A percentile compares a stretch with the other conserved stretches of the same genome.
phyloP scores from a whole-genome alignment of 1,140 invertebrate genomes.

The Drosophila elegans region DNA sequence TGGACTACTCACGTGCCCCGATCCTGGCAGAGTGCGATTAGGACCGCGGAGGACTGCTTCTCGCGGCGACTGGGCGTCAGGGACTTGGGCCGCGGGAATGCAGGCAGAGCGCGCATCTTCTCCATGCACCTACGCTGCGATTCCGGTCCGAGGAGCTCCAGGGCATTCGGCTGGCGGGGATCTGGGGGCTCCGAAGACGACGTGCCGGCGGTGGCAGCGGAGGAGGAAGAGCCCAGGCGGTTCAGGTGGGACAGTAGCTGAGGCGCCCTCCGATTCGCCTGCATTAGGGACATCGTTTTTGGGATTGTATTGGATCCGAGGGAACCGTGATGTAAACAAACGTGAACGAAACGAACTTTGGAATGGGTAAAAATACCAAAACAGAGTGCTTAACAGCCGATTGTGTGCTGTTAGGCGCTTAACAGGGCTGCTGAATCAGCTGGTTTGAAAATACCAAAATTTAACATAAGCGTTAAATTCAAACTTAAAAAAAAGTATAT shows the following conservation, averaged over 20 bases:
- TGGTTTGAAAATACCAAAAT: not conserved
- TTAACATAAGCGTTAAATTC: not conserved
- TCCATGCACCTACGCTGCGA: slow-evolving; percentile 48
- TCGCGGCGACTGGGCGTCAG: slow-evolving; percentile 38
- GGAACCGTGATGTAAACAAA: slow-evolving; percentile 32
- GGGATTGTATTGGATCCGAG: too few species aligned
- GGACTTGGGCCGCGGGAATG: slow-evolving; percentile 40
- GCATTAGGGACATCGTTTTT: slow-evolving; percentile 15
- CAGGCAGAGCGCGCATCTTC: slow-evolving; percentile 47
- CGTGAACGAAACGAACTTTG: slow-evolving; percentile 24
- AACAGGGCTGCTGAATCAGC: not conserved
- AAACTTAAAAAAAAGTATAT: not conserved
- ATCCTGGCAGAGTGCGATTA: slow-evolving; percentile 61
- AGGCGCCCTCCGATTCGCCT: not conserved
- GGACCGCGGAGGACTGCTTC: slow-evolving; percentile 46
- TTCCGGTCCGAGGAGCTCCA: slow-evolving; percentile 30
- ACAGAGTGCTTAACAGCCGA: not conserved
- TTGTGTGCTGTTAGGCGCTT: slow-evolving; percentile 4
- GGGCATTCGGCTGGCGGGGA: not conserved
- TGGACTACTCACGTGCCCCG: slow-evolving; percentile 37
- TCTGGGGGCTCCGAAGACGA: not conserved
- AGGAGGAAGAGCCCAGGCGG: slow-evolving; percentile 2
- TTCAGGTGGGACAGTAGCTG: slow-evolving; percentile 6
- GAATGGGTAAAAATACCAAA: slow-evolving; percentile 3
- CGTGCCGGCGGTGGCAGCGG: not conserved